These are phyloP conservation scores for Electrophaes corylata DNA, from an alignment of 2,888 invertebrate genomes.

Conservation along the genomic window DNA sequence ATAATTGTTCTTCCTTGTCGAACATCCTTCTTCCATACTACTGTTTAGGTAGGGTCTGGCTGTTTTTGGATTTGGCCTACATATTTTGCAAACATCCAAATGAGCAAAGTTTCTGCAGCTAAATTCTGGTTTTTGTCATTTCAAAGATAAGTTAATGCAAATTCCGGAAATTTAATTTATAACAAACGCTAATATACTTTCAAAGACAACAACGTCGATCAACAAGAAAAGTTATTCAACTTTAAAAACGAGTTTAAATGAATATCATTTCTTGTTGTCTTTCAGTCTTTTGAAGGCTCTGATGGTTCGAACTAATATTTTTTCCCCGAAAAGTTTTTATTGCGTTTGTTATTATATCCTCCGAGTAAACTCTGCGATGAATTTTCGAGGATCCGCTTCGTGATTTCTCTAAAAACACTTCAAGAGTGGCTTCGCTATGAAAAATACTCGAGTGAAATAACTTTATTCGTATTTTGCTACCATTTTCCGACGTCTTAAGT, in stretches of 20 bases:
- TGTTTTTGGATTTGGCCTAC: background rate
- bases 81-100: background rate
- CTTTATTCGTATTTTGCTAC: constrained; percentile 39
- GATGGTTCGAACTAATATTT: constrained; percentile 61
- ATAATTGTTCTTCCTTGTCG: no score
- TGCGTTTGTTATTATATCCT: constrained; percentile 62
- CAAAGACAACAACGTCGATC: constrained; percentile 35
- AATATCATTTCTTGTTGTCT: constrained; percentile 56
- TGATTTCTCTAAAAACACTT: constrained; percentile 56
- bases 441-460: constrained; percentile 47
- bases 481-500: constrained; percentile 43
- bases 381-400: constrained; percentile 49
- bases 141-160: background rate
- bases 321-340: constrained; percentile 57
- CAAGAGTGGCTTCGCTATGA: constrained; percentile 35
- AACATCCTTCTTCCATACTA: no score
- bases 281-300: constrained; percentile 54
- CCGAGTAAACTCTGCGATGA: constrained; percentile 46
- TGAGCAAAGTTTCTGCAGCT: background rate
- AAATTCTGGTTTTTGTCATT: background rate
- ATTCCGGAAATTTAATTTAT: background rate
- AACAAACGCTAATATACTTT: background rate
- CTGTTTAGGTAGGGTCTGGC: background rate
- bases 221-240: constrained; percentile 49
- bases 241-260: constrained; percentile 50